Base-by-base conservation (phyloP, 2,797 vertebrate species). In the Gymnodraco acuticeps region DNA sequence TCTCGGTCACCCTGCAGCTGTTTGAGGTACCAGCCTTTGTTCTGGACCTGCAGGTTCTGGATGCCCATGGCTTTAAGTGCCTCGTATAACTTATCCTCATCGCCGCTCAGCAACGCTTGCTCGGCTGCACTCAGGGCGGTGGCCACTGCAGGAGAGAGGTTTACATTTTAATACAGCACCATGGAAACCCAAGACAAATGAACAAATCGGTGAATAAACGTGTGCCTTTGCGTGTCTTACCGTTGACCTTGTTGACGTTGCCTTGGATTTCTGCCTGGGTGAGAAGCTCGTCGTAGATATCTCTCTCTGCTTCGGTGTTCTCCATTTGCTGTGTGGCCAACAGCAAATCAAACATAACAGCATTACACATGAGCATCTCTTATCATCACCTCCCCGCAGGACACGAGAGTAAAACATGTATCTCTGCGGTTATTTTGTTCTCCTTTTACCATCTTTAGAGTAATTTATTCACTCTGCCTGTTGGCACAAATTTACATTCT, bases 191-290 rank as follows among this genome's bases (percentile, higher is more conserved):
- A 1, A 27, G 48, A 52, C 14, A 23, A 14, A 33, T 5, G 9
- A 13, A 14, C 8, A 14, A 38, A 38, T 38, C 8, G 8, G 33
- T 38, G 16, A 20, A 52, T 19, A 23, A 17, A 52, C 4, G 42
- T 48, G 43, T 5, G 33, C 10, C 1, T 33, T 33, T 33, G 33
- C 33, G 33, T 67, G 53, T 93, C 97, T 90, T 89, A 99, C 98
- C 85, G 31, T 99, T 99, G 78, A 99, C 96, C 94, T 96, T 97
- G 93, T 97, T 99, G 88, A 99, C 64, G 23, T 99, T 99, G 82
- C 98, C 98, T 83, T 99, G 98, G 86, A 99, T 99, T 83, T 99
- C 98, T 50, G 98, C 98, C 82, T 99, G 98, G 2, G 98, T 99
- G 78, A 99, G 95, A 38, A 99, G 95, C 88, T 99, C 98, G 45